Percentiles rank a stretch among this genome's conserved stretches.
Conservation (phyloP, 2,113 vertebrate species). For the Sinocyclocheilus anshuiensis region DNA sequence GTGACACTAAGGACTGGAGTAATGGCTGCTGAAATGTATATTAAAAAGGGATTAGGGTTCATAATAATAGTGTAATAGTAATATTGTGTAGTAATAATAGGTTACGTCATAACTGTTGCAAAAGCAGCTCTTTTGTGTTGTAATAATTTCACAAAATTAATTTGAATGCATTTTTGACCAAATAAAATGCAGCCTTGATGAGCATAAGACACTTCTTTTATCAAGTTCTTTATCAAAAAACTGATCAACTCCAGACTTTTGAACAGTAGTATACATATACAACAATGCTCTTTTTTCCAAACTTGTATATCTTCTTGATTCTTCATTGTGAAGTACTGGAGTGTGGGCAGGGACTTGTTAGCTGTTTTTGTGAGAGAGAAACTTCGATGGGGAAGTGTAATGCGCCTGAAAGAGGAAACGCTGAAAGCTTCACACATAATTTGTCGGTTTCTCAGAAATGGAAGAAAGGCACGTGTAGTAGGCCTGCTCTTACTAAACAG, state of each 20-base stretch:
- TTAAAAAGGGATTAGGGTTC: too few species aligned
- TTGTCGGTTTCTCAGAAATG: slow-evolving; percentile 49
- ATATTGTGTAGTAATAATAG: too few species aligned
- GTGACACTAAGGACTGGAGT: too few species aligned
- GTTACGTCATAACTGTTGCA: too few species aligned
- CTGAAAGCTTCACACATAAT: slow-evolving; percentile 57
- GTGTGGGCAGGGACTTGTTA: slow-evolving; percentile 10
- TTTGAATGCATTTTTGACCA: neutral
- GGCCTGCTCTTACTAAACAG: slow-evolving; percentile 1
- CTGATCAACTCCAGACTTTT: neutral
- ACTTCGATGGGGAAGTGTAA: slow-evolving; percentile 56
- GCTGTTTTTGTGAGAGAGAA: slow-evolving; percentile 41
- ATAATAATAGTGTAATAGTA: too few species aligned
- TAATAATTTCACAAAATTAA: neutral
- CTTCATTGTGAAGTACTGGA: slow-evolving; percentile 11
- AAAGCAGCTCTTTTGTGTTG: neutral
- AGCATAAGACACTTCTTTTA: too few species aligned
- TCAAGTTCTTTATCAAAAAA: neutral
- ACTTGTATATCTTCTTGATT: neutral
- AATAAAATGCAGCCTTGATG: neutral
- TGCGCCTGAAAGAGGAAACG: slow-evolving; percentile 62
- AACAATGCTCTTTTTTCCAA: neutral
- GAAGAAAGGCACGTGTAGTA: slow-evolving; percentile 16
- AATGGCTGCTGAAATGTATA: too few species aligned
- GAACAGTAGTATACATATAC: neutral